Conservation (phyloP, 37 sponge, comb jelly and placozoan genomes). For the Dysidea cf. avara region DNA sequence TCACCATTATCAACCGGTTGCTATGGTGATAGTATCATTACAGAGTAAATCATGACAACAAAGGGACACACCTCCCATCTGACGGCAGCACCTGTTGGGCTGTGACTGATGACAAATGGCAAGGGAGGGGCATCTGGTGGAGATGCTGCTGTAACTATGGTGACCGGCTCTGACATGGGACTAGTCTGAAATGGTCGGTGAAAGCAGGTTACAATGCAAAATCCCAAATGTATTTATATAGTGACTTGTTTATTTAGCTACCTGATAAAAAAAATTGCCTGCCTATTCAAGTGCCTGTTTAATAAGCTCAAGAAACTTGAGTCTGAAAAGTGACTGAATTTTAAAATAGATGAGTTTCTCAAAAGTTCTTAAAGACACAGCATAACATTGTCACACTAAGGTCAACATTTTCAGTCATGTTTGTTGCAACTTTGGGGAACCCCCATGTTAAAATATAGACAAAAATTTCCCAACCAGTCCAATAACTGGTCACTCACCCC, state of each 20-base stretch:
- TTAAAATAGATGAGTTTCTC: too few species aligned
- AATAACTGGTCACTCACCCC: slow-evolving; percentile 15
- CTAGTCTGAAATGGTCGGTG: slow-evolving; percentile 19
- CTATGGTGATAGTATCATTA: too few species aligned
- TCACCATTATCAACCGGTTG: slow-evolving; percentile 4
- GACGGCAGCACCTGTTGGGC: slow-evolving; percentile 29
- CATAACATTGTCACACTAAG: too few species aligned
- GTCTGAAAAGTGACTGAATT: too few species aligned
- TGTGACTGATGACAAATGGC: not conserved
- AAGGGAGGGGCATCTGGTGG: slow-evolving; percentile 35
- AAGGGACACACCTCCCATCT: slow-evolving; percentile 45
- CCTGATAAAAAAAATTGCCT: too few species aligned
- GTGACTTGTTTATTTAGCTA: too few species aligned
- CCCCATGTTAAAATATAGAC: too few species aligned
- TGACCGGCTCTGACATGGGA: slow-evolving; percentile 3
- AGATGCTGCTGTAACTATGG: slow-evolving; percentile 34
- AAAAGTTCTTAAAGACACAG: too few species aligned
- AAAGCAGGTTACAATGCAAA: not conserved
- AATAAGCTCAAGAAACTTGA: too few species aligned
- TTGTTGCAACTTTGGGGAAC: too few species aligned
- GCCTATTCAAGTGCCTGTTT: too few species aligned
- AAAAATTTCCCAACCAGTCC: not conserved
- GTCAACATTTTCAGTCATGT: too few species aligned
- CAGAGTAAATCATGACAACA: not conserved
- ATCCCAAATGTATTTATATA: not conserved